Base-by-base conservation (phyloP, 2,888 invertebrate genomes). In the Rutpela maculata region DNA sequence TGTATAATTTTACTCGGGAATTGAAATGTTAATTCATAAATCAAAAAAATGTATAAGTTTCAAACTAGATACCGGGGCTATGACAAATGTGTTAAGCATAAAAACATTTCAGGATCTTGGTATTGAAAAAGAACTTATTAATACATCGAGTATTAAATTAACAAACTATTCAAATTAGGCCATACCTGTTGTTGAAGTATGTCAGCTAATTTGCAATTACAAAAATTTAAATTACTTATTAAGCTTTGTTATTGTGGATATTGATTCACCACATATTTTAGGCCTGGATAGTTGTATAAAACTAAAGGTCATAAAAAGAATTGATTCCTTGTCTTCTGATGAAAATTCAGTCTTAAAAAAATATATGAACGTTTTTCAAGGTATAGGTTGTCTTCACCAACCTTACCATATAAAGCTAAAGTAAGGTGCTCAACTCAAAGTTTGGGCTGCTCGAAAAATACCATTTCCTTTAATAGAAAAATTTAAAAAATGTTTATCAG, bases 271-370 rank as follows among this genome's bases (percentile, higher is more conserved):
- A n/a, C n/a, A n/a, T n/a, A n/a, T n/a, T n/a, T n/a, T n/a, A n/a
- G n/a, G n/a, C n/a, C 18, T 73, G 18, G 73, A 73, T 35, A 65
- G 65, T 31, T 73, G 73, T n/a, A 65, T 65, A 38, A 50, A 72
- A 72, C 50, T 62, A 55, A 63, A 65, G n/a, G 31, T 63, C 17
- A 65, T 73, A 12, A 55, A 57, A 26, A n/a, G 57, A 73, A 57
- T 66, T 57, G 73, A 66, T 73, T 66, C 31, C 3, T 2, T 57
- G 18, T 43, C 31, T 73, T 9, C 7, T 38, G 9, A 43, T 26
- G 72, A 72, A 15, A 17, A 18, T 10, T 19, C 17, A 59, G 2
- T 59, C 15, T 35, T 62, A 17, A 55, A 63, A 12, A 69, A 69
- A 57, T 50, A n/a, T 19, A n/a, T n/a, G n/a, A n/a, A n/a, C n/a